Evolutionary conservation across 2,888 invertebrate genomes (phyloP).

Genomic region (Cyaniris semiargus): DNA sequence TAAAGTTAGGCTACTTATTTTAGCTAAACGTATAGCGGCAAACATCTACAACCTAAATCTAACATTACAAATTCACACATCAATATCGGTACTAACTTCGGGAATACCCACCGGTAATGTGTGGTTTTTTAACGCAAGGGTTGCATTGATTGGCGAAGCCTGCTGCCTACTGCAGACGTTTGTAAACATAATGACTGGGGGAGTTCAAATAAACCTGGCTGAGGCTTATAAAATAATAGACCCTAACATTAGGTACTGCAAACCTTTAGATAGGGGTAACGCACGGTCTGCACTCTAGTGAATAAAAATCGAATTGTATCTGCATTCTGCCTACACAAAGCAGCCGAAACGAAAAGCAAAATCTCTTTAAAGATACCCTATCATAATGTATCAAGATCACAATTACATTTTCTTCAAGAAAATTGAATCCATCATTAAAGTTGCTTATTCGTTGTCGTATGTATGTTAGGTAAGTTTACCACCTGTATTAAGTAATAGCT

Average conservation of each 20-base stretch:
- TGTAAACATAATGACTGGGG: constrained; percentile 30
- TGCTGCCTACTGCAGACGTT: constrained; percentile 23
- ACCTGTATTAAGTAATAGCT: too few relatives aligned
- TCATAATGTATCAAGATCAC: too few relatives aligned
- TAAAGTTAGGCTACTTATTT: too few relatives aligned
- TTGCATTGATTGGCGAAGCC: constrained; percentile 28
- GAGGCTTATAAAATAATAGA: constrained; percentile 10
- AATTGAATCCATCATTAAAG: too few relatives aligned
- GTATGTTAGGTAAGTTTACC: too few relatives aligned
- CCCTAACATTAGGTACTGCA: not conserved
- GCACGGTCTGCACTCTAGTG: not conserved
- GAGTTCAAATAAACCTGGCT: constrained; percentile 20
- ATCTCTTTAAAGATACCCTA: too few relatives aligned
- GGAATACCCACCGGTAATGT: not conserved
- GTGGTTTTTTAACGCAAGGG: constrained; percentile 21
- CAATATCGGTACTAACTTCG: not conserved
- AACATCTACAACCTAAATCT: not conserved
- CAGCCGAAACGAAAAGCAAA: not conserved
- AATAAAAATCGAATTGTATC: not conserved
- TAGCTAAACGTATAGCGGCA: too few relatives aligned
- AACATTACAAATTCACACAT: not conserved
- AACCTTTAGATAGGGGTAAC: not conserved
- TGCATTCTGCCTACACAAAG: not conserved
- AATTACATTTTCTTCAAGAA: too few relatives aligned
- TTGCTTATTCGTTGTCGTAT: too few relatives aligned